These are phyloP conservation scores for Oophaga sylvatica DNA, from an alignment of 2,797 vertebrate species.

Conservation along the genomic window DNA sequence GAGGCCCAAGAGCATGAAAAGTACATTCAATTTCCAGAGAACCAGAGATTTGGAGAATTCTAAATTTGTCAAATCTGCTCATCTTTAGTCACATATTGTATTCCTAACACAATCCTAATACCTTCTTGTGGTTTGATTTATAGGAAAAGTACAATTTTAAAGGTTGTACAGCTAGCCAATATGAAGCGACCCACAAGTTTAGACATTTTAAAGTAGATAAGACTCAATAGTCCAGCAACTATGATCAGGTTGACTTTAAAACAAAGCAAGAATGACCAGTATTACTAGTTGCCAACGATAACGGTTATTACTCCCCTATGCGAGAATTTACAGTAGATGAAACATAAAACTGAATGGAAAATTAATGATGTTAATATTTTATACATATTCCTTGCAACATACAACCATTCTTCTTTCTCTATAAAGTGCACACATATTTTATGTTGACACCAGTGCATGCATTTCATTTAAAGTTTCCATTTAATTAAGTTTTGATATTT, in stretches of 20 bases:
- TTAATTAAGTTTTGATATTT: constrained; percentile 34
- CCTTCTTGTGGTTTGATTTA: neutral
- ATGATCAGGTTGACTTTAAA: neutral
- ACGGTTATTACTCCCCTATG: neutral
- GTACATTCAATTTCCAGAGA: too few relatives aligned
- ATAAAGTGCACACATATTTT: constrained; percentile 4
- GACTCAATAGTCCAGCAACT: neutral
- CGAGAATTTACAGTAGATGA: neutral
- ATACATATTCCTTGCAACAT: neutral
- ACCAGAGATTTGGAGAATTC: too few relatives aligned
- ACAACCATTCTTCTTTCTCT: constrained; percentile 10
- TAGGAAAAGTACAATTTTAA: neutral
- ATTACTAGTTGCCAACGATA: neutral
- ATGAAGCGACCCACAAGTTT: neutral
- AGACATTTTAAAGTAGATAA: neutral
- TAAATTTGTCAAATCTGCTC: too few relatives aligned
- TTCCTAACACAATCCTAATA: neutral
- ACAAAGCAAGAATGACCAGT: neutral
- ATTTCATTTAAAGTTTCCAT: constrained; percentile 33
- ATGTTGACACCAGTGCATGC: constrained; percentile 14
- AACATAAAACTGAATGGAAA: neutral
- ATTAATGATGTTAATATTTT: neutral
- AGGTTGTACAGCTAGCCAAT: neutral
- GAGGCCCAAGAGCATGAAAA: too few relatives aligned
- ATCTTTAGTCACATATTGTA: neutral